phyloP scores from a whole-genome alignment of 2,888 invertebrate genomes.

The Chymomyza fuscimana region DNA sequence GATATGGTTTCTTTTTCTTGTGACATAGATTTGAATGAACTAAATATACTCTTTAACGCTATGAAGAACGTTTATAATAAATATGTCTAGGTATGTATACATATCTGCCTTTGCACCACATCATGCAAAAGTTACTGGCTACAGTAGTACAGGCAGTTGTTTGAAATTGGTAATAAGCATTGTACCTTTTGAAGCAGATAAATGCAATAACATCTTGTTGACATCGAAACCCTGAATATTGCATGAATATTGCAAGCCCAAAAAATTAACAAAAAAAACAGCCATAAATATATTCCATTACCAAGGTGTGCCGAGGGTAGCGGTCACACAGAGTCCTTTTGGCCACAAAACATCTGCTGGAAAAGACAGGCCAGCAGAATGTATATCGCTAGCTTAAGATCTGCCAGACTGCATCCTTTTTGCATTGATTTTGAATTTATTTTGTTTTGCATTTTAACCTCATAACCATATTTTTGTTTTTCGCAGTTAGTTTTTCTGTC shows the following conservation, averaged over 20 bases:
- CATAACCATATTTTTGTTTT: slow-evolving; percentile 77
- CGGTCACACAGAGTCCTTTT: slow-evolving; percentile 4
- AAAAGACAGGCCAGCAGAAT: slow-evolving; percentile 24
- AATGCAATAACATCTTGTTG: slow-evolving; percentile 54
- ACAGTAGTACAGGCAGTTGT: slow-evolving; percentile 34
- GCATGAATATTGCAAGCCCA: slow-evolving; percentile 54
- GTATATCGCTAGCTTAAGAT: neutral
- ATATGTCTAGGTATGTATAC: too few relatives aligned
- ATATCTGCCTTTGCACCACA: too few relatives aligned
- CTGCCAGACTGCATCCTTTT: neutral
- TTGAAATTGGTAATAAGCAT: slow-evolving; percentile 10
- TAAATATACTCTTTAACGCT: too few relatives aligned
- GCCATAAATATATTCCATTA: slow-evolving; percentile 62
- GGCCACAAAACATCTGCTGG: slow-evolving; percentile 62
- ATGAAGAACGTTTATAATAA: too few relatives aligned
- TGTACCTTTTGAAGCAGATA: slow-evolving; percentile 9
- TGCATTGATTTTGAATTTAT: slow-evolving; percentile 21
- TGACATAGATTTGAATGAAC: too few relatives aligned
- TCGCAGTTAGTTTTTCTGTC: slow-evolving; percentile 60
- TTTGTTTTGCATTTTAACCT: slow-evolving; percentile 72
- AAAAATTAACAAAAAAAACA: neutral
- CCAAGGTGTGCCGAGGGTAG: slow-evolving; percentile 66
- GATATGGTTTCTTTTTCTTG: too few relatives aligned
- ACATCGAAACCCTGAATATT: slow-evolving; percentile 63
- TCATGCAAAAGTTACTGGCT: slow-evolving; percentile 10